Base-by-base conservation (phyloP, 2,113 vertebrate species). In the Otocyon megalotis region DNA sequence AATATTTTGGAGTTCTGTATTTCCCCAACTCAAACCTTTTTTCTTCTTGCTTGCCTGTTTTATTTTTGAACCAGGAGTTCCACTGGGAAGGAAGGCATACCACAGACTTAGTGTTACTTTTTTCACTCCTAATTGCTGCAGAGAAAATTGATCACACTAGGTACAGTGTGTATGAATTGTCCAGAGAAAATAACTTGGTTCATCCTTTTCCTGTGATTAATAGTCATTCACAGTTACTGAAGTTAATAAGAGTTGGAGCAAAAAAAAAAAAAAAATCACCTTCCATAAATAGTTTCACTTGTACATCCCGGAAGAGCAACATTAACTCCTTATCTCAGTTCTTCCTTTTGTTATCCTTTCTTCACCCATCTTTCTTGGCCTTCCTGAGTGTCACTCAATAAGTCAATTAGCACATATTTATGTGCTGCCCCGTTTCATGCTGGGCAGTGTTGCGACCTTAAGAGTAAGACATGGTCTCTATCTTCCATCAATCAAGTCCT, bases 151-250 rank as follows among this genome's bases (percentile, higher is more conserved):
- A 89, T 97, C 0, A 0, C 62, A 77, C 90, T 63, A 86, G 88
- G 24, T 74, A 48, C 8, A 8, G 43, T 48, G 22, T 56, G 30
- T 30, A 16, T n/a, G 37, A 92, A 85, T 82, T 94, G 54, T 93
- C 65, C 32, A 37, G 72, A 92, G 56, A 14, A 95, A 63, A 96
- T 88, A 90, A 30, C 53, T 82, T 94, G 88, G 50, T 53, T 84
- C 58, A 63, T 96, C 43, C 26, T 93, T 97, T 93, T 69, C 19
- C 15, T 85, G 90, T 95, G 92, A 93, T 92, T 94, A 89, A 92
- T 43, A 62, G 53, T 95, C 84, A 77, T 69, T 96, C 69, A 90
- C 35, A 56, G 79, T 56, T 92, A 81, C 54, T 69, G 85, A 43
- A 43, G 6, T 77, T 54, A 94, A 93, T 96, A 93, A 81, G 88